A percentile compares a stretch with the other conserved stretches of the same genome.
Evolutionary conservation across 2,888 invertebrate genomes (phyloP).

Genomic region (Drosophila rellima): DNA sequence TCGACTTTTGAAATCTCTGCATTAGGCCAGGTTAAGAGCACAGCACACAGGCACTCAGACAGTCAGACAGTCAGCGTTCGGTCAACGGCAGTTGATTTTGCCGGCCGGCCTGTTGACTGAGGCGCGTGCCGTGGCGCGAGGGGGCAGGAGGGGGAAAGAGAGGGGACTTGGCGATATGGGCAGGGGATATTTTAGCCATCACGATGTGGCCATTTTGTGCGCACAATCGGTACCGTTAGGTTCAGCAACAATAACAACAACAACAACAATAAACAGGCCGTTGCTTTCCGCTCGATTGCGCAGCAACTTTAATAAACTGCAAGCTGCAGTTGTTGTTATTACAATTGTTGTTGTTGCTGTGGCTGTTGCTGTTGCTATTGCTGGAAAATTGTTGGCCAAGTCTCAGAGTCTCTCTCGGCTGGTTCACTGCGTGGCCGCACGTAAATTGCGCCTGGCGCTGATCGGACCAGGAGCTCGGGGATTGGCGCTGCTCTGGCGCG

Average conservation of each 20-base stretch:
- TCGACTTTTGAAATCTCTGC: slow-evolving; percentile 69
- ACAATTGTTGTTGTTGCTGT: slow-evolving; percentile 30
- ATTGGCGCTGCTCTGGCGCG: slow-evolving; percentile 69
- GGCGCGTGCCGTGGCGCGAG: slow-evolving; percentile 60
- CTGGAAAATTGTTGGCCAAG: slow-evolving; percentile 50
- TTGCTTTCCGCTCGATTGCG: slow-evolving; percentile 74
- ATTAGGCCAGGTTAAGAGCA: slow-evolving; percentile 20
- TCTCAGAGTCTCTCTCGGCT: slow-evolving; percentile 28
- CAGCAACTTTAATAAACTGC: slow-evolving; percentile 80
- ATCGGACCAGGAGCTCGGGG: slow-evolving; percentile 23
- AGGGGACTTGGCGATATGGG: background rate
- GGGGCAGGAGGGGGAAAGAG: background rate
- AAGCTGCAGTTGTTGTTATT: slow-evolving; percentile 56
- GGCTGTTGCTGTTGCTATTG: slow-evolving; percentile 33
- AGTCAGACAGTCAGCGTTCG: slow-evolving; percentile 3
- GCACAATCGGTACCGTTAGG: slow-evolving; percentile 81
- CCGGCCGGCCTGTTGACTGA: slow-evolving; percentile 59
- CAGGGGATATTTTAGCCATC: slow-evolving; percentile 62
- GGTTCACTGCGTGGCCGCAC: slow-evolving; percentile 73
- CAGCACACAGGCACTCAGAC: too few relatives aligned
- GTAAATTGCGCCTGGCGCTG: slow-evolving; percentile 67
- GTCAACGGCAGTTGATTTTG: slow-evolving; percentile 41
- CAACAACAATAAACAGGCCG: slow-evolving; percentile 56
- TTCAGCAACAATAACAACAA: slow-evolving; percentile 48
- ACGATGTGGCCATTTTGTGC: slow-evolving; percentile 80